Base-by-base conservation (phyloP, 2,888 invertebrate genomes). In the Hirtodrosophila trivittata region DNA sequence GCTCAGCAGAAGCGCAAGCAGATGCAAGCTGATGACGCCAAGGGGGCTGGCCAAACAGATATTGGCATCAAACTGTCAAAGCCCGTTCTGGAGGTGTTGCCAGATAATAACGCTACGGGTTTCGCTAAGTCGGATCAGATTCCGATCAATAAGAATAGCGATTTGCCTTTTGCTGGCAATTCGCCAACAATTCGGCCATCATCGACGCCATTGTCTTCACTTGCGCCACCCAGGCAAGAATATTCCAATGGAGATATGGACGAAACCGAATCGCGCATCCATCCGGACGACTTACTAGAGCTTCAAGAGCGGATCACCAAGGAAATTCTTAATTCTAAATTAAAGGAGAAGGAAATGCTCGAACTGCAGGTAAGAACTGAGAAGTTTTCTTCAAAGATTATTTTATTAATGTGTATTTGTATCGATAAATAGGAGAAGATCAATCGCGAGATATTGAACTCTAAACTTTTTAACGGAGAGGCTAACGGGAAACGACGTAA, bases 321-420 rank as follows among this genome's bases (percentile, higher is more conserved):
- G 78, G 90, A 91, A 82, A 91, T 91, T 75, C 85, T 90, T 52
- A 91, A 90, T 78, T 90, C 91, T 16, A 91, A 91, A 82, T 83
- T 91, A 58, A 88, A 90, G 69, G 90, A 89, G 80, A 89, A 89
- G 66, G 90, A 90, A 86, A 90, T 90, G 90, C 75, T 89, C 21
- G 90, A 90, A 69, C 71, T 91, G 59, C 90, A 91, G 90, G 91
- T 91, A 80, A 88, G 75, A 45, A 2, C 25, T 13, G 2, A 1
- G 16, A 18, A 28, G n/a, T n/a, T n/a, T n/a, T n/a, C n/a, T n/a
- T n/a, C n/a, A n/a, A n/a, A n/a, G n/a, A n/a, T n/a, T n/a, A n/a
- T n/a, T n/a, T n/a, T n/a, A n/a, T n/a, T n/a, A n/a, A n/a, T n/a
- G n/a, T n/a, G n/a, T n/a, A n/a, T n/a, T n/a, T n/a, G n/a, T n/a